phyloP scores from a whole-genome alignment of 2,113 vertebrate genomes.

The Lipotes vexillifer region DNA sequence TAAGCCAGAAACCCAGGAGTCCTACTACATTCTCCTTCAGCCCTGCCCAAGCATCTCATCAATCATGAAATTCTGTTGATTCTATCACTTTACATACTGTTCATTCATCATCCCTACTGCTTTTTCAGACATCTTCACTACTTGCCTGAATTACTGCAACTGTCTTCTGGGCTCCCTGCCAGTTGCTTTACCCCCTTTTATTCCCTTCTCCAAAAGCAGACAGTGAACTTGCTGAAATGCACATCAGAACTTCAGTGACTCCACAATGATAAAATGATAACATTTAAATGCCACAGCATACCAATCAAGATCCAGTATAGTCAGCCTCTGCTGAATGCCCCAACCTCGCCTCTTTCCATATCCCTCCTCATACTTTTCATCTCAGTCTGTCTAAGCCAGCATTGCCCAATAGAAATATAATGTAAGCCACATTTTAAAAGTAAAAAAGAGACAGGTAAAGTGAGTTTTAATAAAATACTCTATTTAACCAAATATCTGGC shows the following conservation, averaged over 20 bases:
- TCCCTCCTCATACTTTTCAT: background rate
- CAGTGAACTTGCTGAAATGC: background rate
- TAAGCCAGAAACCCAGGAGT: background rate
- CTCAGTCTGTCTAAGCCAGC: background rate
- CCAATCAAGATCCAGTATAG: background rate
- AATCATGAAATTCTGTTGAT: slow-evolving; percentile 17
- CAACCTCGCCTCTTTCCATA: background rate
- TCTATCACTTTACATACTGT: background rate
- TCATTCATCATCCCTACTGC: background rate
- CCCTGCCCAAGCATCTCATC: background rate
- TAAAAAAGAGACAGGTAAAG: background rate
- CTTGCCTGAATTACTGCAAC: background rate
- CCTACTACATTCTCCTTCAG: background rate
- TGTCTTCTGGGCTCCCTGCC: background rate
- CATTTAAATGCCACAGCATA: background rate
- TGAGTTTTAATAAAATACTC: background rate
- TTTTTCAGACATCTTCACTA: background rate
- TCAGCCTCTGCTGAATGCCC: background rate
- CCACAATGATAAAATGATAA: background rate
- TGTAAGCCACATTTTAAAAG: background rate
- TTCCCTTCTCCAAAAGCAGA: background rate
- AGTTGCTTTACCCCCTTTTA: background rate
- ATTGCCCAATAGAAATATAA: background rate
- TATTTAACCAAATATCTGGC: background rate
- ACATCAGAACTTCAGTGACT: background rate